phyloP scores from a whole-genome alignment of 2,113 vertebrate genomes.

The Embiotoca jacksoni region DNA sequence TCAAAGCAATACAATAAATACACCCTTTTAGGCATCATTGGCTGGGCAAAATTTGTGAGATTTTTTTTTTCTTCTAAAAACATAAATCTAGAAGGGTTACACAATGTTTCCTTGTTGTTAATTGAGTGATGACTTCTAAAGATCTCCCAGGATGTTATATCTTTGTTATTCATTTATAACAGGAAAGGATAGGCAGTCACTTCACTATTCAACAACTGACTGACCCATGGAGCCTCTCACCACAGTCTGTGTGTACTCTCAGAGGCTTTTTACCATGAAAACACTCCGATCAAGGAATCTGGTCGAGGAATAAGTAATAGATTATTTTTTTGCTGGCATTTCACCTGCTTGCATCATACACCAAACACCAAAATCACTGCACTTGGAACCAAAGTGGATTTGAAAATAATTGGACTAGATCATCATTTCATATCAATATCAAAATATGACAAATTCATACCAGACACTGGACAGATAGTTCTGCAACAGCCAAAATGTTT shows the following conservation, averaged over 20 bases:
- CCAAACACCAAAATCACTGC: not conserved
- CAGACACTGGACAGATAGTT: not conserved
- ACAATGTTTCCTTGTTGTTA: not conserved
- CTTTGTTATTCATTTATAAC: not conserved
- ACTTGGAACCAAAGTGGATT: slow-evolving; percentile 2
- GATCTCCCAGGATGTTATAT: not conserved
- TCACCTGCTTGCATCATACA: slow-evolving; percentile 44
- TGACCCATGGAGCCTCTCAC: not conserved
- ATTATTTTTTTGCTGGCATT: slow-evolving; percentile 16
- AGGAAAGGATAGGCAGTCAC: not conserved
- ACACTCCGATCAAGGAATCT: not conserved
- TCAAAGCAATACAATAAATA: not conserved
- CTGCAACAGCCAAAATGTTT: not conserved
- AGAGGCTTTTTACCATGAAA: not conserved
- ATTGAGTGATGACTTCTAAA: not conserved
- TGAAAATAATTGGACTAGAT: slow-evolving; percentile 20
- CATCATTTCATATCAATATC: slow-evolving; percentile 2
- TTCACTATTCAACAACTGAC: not conserved
- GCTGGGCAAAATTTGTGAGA: not conserved
- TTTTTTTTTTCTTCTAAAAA: not conserved
- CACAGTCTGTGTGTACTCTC: not conserved
- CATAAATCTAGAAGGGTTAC: not conserved
- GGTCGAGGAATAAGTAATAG: not conserved
- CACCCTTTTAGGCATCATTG: slow-evolving; percentile 13
- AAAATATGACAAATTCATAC: not conserved